Evolutionary conservation across 2,888 invertebrate genomes (phyloP), one percentile per base, ranked within the genome.

Genomic region (Ichneumon xanthorius): DNA sequence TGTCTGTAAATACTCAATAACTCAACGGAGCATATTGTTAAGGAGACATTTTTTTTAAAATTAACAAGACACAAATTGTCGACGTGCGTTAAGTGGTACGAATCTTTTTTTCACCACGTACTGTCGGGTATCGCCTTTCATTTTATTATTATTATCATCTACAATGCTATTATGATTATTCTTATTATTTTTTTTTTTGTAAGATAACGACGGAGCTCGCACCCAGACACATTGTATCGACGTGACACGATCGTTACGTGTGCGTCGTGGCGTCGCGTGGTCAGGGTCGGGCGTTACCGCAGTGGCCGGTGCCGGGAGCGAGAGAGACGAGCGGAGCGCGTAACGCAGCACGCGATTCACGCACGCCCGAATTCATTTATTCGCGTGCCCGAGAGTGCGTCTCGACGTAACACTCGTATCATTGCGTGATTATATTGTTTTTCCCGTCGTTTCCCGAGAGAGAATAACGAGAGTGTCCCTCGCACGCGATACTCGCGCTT

Each of bases 231-330:
- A 80, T 80, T 82, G 79, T 85, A 85, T 85, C 79, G 85, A 82
- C 82, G 85, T 79, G 85, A 80, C 76, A 80, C 80, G 85, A 72
- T 80, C 67, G 85, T 85, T 85, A 82, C 80, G 85, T 82, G 85
- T 82, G 76, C 78, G 71, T 58, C 72, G 79, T 72, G 76, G 82
- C 80, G 82, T 82, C 85, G 85, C 82, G 82, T 85, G 82, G 85
- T 85, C 85, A 85, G 82, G 82, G 85, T 85, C 85, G 85, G 85
- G 85, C 85, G 85, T 85, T 85, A 85, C 85, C 85, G 79, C 82
- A 82, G 80, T 65, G 33, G 75, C 58, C 65, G 75, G 71, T 76
- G 19, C 11, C 58, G 58, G 26, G 71, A 50, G n/a, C 67, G 37
- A 50, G 61, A 40, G 67, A 80, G 65, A 78, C 61, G 63, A 67